Percentiles rank a stretch among this genome's conserved stretches.
Evolutionary conservation across 2,113 vertebrate genomes (phyloP).

Genomic region (Microcebus ravelobensis): DNA sequence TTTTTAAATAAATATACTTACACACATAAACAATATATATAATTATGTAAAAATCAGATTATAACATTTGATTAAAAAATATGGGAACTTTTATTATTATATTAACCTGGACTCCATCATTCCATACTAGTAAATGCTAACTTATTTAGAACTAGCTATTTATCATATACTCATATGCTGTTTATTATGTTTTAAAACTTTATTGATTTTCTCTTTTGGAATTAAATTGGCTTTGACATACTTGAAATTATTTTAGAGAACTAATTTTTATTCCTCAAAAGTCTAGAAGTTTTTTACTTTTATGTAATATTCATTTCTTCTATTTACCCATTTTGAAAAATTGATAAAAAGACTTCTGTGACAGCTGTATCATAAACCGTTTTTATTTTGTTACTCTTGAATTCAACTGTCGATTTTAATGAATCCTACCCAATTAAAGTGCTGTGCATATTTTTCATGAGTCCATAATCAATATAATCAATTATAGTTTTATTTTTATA

Average conservation of each 20-base stretch:
- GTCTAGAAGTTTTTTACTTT: constrained; percentile 21
- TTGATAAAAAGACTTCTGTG: constrained; percentile 83
- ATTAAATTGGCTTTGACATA: background rate
- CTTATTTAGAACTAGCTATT: background rate
- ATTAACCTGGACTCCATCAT: background rate
- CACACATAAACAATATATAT: background rate
- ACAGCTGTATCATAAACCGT: constrained; percentile 84
- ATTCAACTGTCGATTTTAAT: constrained; percentile 88
- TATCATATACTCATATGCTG: background rate
- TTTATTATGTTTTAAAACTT: constrained; percentile 36
- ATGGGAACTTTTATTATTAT: background rate
- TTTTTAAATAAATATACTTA: background rate
- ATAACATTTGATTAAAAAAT: background rate
- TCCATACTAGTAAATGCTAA: background rate
- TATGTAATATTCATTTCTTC: constrained; percentile 30
- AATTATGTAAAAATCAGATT: background rate
- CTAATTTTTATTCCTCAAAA: background rate
- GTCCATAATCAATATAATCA: constrained; percentile 73
- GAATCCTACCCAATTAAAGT: constrained; percentile 84
- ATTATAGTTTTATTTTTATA: constrained; percentile 76
- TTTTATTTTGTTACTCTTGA: constrained; percentile 84
- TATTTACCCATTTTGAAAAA: constrained; percentile 70
- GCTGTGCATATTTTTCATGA: constrained; percentile 81
- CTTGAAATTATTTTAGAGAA: constrained; percentile 41
- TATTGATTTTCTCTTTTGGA: constrained; percentile 31